Evolutionary conservation across 1,140 invertebrate genomes (phyloP), one percentile per base, ranked within the genome.

Genomic region (Polypedilum vanderplanki): DNA sequence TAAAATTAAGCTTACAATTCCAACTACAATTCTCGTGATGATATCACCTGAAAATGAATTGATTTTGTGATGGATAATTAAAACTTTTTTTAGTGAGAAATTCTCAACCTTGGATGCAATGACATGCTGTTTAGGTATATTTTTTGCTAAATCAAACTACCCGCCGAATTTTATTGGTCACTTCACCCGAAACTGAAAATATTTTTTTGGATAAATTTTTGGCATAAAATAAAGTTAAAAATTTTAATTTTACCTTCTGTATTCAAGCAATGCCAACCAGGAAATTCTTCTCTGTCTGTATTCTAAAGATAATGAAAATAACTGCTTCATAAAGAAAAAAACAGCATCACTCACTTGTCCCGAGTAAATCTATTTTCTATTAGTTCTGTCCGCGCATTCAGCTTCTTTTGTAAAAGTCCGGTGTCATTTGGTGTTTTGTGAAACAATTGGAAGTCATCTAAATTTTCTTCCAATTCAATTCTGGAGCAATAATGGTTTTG

Each of bases 121-220:
- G 90, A 1, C 88, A 89, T 4, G 90, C 90, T 0, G 90, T 90
- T n/a, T 91, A 73, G 0, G 91, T 83, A 78, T 90, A 90, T 18
- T 86, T 82, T 65, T 84, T 83, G 75, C 83, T 86, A 73, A n/a
- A 90, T 85, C 3, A 90, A 78, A 9, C 84, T 85, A 57, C 89
- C 90, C 20, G 88, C 89, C 79, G 90, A 91, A 75, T 77, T 80
- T 17, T n/a, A n/a, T 78, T 79, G 3, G 79, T 76, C 1, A 80
- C 22, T 3, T 78, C 77, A 10, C 78, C 80, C 3, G 78, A 78
- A 7, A 41, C 75, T 7, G 75, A 17, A 73, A 40, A 74, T 40
- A n/a, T n/a, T n/a, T n/a, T n/a, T n/a, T n/a, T n/a, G n/a, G n/a
- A n/a, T n/a, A n/a, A n/a, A n/a, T n/a, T n/a, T n/a, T n/a, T n/a